A percentile compares a stretch with the other conserved stretches of the same genome.
phyloP scores from a whole-genome alignment of 2,113 vertebrate species.

The Pionites leucogaster region DNA sequence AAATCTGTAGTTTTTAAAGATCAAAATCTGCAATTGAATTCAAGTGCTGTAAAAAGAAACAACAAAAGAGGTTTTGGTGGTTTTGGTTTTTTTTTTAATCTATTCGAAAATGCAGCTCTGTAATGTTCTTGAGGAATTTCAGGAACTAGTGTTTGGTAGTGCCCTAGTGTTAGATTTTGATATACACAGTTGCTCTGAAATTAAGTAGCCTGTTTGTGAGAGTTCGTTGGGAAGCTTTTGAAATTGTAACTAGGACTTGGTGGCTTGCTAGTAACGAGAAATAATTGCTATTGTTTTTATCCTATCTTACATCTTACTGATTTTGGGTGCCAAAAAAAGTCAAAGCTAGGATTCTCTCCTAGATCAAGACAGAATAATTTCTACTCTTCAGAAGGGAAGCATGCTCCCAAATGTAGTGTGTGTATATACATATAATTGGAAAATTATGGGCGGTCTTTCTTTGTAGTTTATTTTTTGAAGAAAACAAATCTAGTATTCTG shows the following conservation, averaged over 20 bases:
- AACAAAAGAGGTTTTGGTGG: not conserved
- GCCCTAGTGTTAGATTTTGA: not conserved
- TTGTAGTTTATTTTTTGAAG: not conserved
- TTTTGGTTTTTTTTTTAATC: not conserved
- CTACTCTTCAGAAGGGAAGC: not conserved
- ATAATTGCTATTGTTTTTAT: not conserved
- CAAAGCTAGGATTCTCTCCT: not conserved
- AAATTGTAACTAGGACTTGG: not conserved
- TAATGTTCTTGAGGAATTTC: not conserved
- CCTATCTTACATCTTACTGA: not conserved
- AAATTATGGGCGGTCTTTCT: not conserved
- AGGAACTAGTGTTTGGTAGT: not conserved
- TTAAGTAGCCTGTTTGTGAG: not conserved
- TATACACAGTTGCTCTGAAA: not conserved
- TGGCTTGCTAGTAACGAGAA: not conserved
- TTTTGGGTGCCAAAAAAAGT: not conserved
- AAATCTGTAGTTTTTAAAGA: not conserved
- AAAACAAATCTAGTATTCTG: not conserved
- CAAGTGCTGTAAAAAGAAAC: not conserved
- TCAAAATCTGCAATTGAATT: not conserved
- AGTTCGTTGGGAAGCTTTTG: not conserved
- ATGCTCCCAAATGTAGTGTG: not conserved
- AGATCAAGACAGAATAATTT: not conserved
- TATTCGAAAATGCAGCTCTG: not conserved
- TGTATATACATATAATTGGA: not conserved